Evolutionary conservation across 2,113 vertebrate genomes (phyloP), one percentile per base, ranked within the genome.

Genomic region (Sylvietta virens): DNA sequence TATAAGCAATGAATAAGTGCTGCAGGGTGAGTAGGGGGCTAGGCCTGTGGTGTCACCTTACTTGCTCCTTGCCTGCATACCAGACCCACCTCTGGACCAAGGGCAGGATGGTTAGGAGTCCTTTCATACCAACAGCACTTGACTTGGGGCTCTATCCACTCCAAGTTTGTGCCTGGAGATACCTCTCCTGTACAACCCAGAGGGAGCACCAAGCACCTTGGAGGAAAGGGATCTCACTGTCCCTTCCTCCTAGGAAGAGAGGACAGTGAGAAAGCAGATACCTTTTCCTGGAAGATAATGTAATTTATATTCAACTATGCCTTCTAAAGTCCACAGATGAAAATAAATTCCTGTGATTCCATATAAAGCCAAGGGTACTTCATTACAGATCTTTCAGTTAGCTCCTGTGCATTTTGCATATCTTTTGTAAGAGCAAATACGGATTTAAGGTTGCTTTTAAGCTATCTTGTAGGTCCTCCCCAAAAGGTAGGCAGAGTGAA

Each of bases 401-500:
- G 14, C 35, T 65, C 31, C 7, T 73, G 22, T 67, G 58, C 15
- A 48, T 65, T 56, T 69, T 76, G 21, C 6, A 4, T 51, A 51
- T 37, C 37, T 47, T 37, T 80, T 77, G 28, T 35, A 60, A 60
- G 40, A 56, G 30, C 17, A 90, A 31, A 77, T 14, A 44, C 0
- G 15, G 40, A 76, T 31, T 27, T 51, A 21, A 39, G 12, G 60
- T 80, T 86, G 48, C 28, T 83, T 90, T 90, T 60, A 80, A 90
- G 26, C 15, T 45, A 4, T 11, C 27, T 60, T 48, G 26, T 56
- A 61, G 37, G 42, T 23, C 15, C 10, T 19, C 18, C 23, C 18
- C 0, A 0, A 26, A 57, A 48, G 27, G 54, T 0, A 69, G 40
- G 33, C 48, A 61, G 61, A 69, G 18, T 4, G n/a, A 72, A 69